Percentiles rank a stretch among this genome's conserved stretches.
phyloP scores from a whole-genome alignment of 2,888 invertebrate genomes.

The Troides helena region DNA sequence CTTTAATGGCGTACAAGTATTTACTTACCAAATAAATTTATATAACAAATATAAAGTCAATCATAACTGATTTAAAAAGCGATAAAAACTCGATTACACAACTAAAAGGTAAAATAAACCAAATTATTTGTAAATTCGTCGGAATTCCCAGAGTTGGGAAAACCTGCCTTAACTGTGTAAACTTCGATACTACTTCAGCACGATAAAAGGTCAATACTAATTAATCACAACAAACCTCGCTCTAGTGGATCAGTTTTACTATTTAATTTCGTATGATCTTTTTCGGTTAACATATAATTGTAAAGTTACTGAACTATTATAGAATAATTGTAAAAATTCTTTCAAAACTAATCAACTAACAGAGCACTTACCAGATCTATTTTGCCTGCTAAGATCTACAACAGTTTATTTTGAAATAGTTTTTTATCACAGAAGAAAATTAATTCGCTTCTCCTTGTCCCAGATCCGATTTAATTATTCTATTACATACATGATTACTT shows the following conservation, averaged over 20 bases:
- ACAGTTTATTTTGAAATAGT: too few species aligned
- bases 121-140: constrained; percentile 36
- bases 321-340: too few species aligned
- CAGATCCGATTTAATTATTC: too few species aligned
- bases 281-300: neutral
- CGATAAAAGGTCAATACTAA: constrained; percentile 24
- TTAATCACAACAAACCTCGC: neutral
- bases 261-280: neutral
- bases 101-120: constrained; percentile 26
- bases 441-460: too few species aligned
- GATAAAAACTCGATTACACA: constrained; percentile 24
- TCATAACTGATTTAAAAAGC: constrained; percentile 22
- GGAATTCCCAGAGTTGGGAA: constrained; percentile 41
- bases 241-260: neutral
- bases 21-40: neutral
- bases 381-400: too few species aligned
- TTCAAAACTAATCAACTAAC: too few species aligned
- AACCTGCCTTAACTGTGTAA: constrained; percentile 32
- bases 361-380: too few species aligned
- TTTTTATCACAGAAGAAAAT: too few species aligned
- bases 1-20: neutral
- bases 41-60: neutral
- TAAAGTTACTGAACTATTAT: neutral
- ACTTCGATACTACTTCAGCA: constrained; percentile 19
- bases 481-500: too few species aligned